Conservation (phyloP, 2,888 invertebrate genomes). For the Stenurella melanura region DNA sequence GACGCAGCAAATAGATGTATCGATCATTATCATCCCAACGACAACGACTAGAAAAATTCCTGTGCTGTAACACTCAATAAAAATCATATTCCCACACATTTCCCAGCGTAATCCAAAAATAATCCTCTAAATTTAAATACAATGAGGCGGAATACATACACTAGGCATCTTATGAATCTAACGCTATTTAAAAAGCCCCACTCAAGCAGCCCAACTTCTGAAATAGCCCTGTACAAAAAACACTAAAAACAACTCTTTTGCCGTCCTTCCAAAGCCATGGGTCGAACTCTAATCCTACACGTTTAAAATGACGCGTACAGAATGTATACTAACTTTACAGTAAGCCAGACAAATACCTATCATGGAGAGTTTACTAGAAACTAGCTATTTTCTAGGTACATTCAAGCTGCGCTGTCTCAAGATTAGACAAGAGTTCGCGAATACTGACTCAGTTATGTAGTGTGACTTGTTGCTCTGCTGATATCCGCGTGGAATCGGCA, state of each 20-base stretch:
- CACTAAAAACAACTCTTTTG: conserved; percentile 52
- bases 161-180: conserved; percentile 50
- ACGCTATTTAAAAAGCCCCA: conserved; percentile 49
- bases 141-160: conserved; percentile 47
- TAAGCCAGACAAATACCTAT: conserved; percentile 51
- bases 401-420: background rate
- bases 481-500: background rate
- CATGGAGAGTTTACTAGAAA: conserved; percentile 32
- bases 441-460: background rate
- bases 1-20: background rate
- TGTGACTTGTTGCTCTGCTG: background rate
- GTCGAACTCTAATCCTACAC: conserved; percentile 44
- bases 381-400: background rate
- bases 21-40: background rate
- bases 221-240: conserved; percentile 50
- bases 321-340: conserved; percentile 59
- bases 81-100: conserved; percentile 20
- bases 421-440: background rate
- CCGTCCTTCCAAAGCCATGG: conserved; percentile 44
- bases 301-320: conserved; percentile 58
- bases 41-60: background rate
- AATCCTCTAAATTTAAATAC: conserved; percentile 41
- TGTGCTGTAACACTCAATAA: conserved; percentile 18
- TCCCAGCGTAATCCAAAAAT: conserved; percentile 33
- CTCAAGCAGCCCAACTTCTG: conserved; percentile 46